Conservation (phyloP, 2,113 vertebrate species). For the Xiphias gladius region DNA sequence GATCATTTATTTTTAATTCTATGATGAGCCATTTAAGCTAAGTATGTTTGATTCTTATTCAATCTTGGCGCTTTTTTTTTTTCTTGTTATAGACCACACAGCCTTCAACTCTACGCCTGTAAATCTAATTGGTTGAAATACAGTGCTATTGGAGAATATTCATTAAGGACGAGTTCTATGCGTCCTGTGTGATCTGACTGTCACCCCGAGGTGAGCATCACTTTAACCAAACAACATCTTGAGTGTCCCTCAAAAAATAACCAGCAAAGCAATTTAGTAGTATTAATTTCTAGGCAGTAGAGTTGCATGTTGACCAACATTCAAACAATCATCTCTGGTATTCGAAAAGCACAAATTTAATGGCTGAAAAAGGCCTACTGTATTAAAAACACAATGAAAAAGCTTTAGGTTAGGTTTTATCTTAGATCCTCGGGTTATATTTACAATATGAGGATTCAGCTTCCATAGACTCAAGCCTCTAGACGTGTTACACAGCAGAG, state of each 20-base stretch:
- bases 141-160: neutral
- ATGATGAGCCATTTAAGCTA: neutral
- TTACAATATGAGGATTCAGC: conserved; percentile 19
- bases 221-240: neutral
- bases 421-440: conserved; percentile 12
- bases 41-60: conserved; percentile 1
- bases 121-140: neutral
- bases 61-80: neutral
- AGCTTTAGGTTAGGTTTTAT: neutral
- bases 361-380: neutral
- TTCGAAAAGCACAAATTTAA: neutral
- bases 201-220: neutral
- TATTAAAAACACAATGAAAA: neutral
- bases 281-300: neutral
- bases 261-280: neutral
- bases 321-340: neutral
- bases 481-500: conserved; percentile 35
- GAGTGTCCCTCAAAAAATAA: neutral
- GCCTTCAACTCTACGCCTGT: neutral
- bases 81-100: neutral
- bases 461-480: conserved; percentile 43
- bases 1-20: conserved; percentile 3
- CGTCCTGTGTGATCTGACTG: neutral
- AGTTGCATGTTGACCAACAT: neutral
- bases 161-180: neutral